phyloP scores from a whole-genome alignment of 64 coral and sea anemone genomes.

The Exaiptasia diaphana region DNA sequence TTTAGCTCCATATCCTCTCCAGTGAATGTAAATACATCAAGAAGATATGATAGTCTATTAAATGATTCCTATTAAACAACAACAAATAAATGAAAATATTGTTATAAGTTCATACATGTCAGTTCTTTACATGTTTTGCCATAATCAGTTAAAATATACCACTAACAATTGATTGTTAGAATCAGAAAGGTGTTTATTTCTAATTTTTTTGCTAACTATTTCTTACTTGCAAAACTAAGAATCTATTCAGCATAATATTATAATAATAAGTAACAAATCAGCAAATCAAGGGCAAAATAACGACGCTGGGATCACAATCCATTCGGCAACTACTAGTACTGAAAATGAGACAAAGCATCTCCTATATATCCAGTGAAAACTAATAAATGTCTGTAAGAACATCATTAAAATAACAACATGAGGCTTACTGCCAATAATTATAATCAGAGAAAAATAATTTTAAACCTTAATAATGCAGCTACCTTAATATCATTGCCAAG shows the following conservation, averaged over 20 bases:
- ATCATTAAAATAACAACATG: not conserved
- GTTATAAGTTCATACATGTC: not conserved
- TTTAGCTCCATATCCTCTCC: slow-evolving; percentile 84
- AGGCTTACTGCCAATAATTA: not conserved
- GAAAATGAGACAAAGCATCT: too few relatives aligned
- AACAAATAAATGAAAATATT: not conserved
- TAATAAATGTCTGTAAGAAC: not conserved
- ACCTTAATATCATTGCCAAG: slow-evolving; percentile 92
- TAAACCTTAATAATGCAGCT: too few relatives aligned
- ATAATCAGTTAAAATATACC: not conserved
- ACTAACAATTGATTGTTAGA: too few relatives aligned
- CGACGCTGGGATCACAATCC: too few relatives aligned
- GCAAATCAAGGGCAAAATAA: too few relatives aligned
- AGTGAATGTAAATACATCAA: slow-evolving; percentile 89
- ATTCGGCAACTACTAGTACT: too few relatives aligned
- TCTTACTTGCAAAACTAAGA: too few relatives aligned
- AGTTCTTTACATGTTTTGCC: not conserved
- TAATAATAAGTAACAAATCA: too few relatives aligned
- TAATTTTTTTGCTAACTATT: too few relatives aligned
- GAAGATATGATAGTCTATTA: slow-evolving; percentile 76
- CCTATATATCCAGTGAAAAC: too few relatives aligned
- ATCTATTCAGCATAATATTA: too few relatives aligned
- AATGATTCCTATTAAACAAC: slow-evolving; percentile 75
- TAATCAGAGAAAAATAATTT: not conserved
- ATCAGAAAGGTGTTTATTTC: too few relatives aligned